Percentiles rank a stretch among this genome's conserved stretches.
Conservation (phyloP, 1,140 invertebrate genomes). For the Nymphalis io region DNA sequence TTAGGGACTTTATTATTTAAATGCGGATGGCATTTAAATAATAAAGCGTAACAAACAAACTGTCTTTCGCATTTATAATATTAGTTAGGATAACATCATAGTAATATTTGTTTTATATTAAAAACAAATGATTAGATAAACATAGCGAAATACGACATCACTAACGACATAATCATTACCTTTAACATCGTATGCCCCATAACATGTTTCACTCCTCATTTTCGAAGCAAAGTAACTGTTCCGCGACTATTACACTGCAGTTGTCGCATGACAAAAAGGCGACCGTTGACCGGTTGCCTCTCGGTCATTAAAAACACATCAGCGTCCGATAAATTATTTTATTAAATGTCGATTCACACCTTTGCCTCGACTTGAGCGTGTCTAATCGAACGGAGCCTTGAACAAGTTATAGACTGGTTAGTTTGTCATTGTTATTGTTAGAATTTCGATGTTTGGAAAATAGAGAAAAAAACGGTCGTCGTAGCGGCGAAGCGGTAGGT, state of each 20-base stretch:
- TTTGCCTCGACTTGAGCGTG: constrained; percentile 54
- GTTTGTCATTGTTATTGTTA: constrained; percentile 43
- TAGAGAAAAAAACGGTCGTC: constrained; percentile 14
- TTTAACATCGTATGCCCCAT: constrained; percentile 3
- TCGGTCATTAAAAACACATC: constrained; percentile 73
- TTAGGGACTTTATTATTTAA: too few relatives aligned
- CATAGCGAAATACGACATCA: not conserved
- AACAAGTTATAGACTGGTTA: constrained; percentile 44
- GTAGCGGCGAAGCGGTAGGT: constrained; percentile 33
- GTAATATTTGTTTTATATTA: not conserved
- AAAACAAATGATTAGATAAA: not conserved
- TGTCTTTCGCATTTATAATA: too few relatives aligned
- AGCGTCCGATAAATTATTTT: constrained; percentile 69
- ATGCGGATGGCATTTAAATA: too few relatives aligned
- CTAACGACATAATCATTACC: not conserved
- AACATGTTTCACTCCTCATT: constrained; percentile 31
- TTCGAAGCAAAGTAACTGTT: constrained; percentile 51
- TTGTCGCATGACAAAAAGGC: constrained; percentile 48
- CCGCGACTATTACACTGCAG: constrained; percentile 41
- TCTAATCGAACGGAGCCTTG: constrained; percentile 56
- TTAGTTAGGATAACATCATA: too few relatives aligned
- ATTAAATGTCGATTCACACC: constrained; percentile 77
- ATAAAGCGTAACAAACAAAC: too few relatives aligned
- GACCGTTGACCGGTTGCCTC: constrained; percentile 39
- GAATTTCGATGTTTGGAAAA: constrained; percentile 29